phyloP scores from a whole-genome alignment of 2,113 vertebrate species.

The Ptilonorhynchus violaceus region DNA sequence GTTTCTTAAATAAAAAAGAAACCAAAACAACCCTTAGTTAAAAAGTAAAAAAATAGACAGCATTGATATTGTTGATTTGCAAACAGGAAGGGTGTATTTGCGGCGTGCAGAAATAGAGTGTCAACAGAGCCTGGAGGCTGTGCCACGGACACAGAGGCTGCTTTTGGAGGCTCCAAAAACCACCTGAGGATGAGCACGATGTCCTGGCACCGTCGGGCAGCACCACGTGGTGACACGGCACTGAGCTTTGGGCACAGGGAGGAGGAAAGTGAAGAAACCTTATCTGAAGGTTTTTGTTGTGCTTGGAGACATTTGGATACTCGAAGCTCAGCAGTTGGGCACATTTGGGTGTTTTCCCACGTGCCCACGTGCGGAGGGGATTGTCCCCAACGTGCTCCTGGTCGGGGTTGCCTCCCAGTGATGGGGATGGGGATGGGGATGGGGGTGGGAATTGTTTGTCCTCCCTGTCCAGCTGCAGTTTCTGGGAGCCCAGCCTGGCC shows the following conservation, averaged over 20 bases:
- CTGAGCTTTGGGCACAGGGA: not conserved
- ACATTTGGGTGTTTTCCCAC: not conserved
- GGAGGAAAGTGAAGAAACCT: rapidly evolving
- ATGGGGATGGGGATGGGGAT: too few species aligned
- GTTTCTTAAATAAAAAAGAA: not conserved
- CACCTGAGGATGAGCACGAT: not conserved
- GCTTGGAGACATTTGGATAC: not conserved
- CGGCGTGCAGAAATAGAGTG: not conserved
- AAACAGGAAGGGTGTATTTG: not conserved
- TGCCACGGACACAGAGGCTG: not conserved
- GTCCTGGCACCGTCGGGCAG: not conserved
- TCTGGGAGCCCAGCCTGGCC: not conserved
- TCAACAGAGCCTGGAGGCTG: not conserved
- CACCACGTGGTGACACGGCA: not conserved
- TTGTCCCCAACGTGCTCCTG: rapidly evolving
- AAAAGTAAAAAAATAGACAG: not conserved
- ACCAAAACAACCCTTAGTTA: not conserved
- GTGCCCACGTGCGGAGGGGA: not conserved
- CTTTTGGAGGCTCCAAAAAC: not conserved
- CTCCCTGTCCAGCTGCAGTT: not conserved
- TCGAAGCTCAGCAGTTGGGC: not conserved
- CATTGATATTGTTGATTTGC: not conserved
- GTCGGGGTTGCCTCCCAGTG: too few species aligned
- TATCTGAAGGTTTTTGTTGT: not conserved
- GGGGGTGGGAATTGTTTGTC: not conserved